These are phyloP conservation scores for Cheilosia impressa DNA, from an alignment of 2,888 invertebrate genomes.

Conservation along the genomic window DNA sequence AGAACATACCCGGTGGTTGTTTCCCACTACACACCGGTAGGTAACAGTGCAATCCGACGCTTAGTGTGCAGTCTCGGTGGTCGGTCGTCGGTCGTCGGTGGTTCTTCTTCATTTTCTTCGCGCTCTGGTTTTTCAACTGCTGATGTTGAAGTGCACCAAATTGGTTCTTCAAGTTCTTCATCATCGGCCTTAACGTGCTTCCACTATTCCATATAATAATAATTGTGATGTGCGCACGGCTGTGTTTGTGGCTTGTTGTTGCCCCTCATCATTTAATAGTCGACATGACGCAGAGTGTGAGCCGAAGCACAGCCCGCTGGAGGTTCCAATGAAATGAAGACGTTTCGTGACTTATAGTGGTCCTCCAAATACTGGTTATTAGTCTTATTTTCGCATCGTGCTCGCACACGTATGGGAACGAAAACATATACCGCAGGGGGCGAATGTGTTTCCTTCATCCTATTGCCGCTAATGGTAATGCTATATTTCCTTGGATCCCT, in stretches of 20 bases:
- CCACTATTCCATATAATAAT: slow-evolving; percentile 66
- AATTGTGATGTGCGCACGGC: slow-evolving; percentile 62
- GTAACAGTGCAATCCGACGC: slow-evolving; percentile 43
- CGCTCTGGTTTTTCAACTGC: slow-evolving; percentile 56
- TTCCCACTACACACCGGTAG: slow-evolving; percentile 62
- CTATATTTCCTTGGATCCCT: slow-evolving; percentile 15
- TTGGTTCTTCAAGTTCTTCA: slow-evolving; percentile 70
- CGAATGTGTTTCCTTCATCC: slow-evolving; percentile 54
- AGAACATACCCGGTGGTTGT: slow-evolving; percentile 46
- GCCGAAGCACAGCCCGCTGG: slow-evolving; percentile 43
- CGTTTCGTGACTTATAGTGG: slow-evolving; percentile 74
- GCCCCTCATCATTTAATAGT: slow-evolving; percentile 69
- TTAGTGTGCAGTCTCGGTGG: slow-evolving; percentile 65
- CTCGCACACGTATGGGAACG: slow-evolving; percentile 66
- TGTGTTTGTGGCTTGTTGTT: slow-evolving; percentile 46
- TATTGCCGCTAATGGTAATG: slow-evolving; percentile 59
- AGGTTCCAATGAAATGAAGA: slow-evolving; percentile 73
- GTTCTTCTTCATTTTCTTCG: slow-evolving; percentile 53
- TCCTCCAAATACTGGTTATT: slow-evolving; percentile 72
- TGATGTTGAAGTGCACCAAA: slow-evolving; percentile 65
- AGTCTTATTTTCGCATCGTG: slow-evolving; percentile 72
- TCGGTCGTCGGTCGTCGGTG: no score
- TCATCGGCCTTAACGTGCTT: slow-evolving; percentile 72
- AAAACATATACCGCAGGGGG: slow-evolving; percentile 57
- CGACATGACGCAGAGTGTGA: slow-evolving; percentile 67